Conservation (phyloP, 2,888 invertebrate species). For the Disparrhopalites patrizii region DNA sequence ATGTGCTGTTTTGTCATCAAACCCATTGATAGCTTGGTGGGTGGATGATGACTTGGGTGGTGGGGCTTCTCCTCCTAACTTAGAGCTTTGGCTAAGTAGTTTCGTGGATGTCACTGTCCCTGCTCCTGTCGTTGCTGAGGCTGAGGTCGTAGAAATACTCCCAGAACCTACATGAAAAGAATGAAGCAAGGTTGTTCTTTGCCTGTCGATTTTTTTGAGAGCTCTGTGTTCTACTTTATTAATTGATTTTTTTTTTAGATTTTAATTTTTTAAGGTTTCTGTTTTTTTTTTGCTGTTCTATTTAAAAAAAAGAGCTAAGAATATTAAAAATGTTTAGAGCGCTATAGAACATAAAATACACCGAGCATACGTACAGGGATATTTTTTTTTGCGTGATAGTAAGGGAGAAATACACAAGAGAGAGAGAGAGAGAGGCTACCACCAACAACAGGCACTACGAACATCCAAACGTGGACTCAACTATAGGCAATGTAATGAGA, state of each 20-base stretch:
- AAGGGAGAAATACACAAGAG: conserved; percentile 29
- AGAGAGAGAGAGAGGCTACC: conserved; percentile 7
- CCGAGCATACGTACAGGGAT: background rate
- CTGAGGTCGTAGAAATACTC: conserved; percentile 14
- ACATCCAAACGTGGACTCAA: conserved; percentile 12
- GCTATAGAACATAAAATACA: conserved; percentile 8
- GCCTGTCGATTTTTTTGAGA: too few relatives aligned
- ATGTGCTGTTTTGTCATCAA: conserved; percentile 16
- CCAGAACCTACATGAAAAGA: conserved; percentile 43
- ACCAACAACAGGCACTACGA: conserved; percentile 16
- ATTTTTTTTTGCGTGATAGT: conserved; percentile 7
- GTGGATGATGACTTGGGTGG: conserved; percentile 5
- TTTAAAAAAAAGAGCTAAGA: too few relatives aligned
- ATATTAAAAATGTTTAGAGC: background rate
- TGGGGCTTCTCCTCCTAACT: conserved; percentile 5
- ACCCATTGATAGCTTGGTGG: conserved; percentile 18
- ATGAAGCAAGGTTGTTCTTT: conserved; percentile 38
- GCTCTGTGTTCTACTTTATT: too few relatives aligned
- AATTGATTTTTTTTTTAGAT: too few relatives aligned
- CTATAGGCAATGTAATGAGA: conserved; percentile 15
- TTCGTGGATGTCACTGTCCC: background rate
- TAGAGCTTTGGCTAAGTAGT: conserved; percentile 14
- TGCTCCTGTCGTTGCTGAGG: conserved; percentile 5
- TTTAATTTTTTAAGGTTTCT: too few relatives aligned
- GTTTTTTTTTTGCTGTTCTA: too few relatives aligned